Conservation (phyloP, 23 tunicate genomes). For the Clavelina lepadiformis region DNA sequence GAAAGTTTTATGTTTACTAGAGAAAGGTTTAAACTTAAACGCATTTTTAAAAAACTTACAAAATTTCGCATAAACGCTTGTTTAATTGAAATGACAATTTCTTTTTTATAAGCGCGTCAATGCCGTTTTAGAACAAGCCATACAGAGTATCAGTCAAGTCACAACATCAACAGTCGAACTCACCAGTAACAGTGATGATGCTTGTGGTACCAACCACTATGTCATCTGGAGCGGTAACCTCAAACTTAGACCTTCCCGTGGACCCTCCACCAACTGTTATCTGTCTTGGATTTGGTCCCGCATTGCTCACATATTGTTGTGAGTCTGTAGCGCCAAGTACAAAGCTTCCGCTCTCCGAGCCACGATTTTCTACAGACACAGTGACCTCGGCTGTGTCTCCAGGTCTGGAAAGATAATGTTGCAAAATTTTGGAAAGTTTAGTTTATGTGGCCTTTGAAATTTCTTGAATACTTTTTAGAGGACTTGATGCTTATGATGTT, state of each 20-base stretch:
- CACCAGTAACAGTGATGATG: slow-evolving; percentile 25
- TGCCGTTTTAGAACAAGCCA: too few relatives aligned
- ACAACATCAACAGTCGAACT: background rate
- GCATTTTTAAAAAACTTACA: too few relatives aligned
- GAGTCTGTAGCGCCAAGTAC: slow-evolving; percentile 18
- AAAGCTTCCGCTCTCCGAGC: background rate
- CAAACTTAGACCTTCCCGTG: background rate
- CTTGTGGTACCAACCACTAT: slow-evolving; percentile 16
- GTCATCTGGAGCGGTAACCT: background rate
- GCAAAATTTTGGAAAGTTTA: too few relatives aligned
- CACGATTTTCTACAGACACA: slow-evolving; percentile 6
- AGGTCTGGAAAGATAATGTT: slow-evolving; percentile 1
- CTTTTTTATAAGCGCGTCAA: too few relatives aligned
- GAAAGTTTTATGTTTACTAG: too few relatives aligned
- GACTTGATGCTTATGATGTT: too few relatives aligned
- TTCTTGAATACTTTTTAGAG: too few relatives aligned
- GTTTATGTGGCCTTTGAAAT: too few relatives aligned
- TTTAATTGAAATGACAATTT: slow-evolving; percentile 1
- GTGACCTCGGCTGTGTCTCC: slow-evolving; percentile 6
- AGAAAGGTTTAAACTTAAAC: too few relatives aligned
- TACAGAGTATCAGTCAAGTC: background rate
- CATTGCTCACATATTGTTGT: slow-evolving; percentile 3
- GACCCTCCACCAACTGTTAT: slow-evolving; percentile 12
- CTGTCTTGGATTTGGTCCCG: slow-evolving; percentile 3
- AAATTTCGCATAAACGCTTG: too few relatives aligned